Percentiles rank a stretch among this genome's conserved stretches.
These are phyloP conservation scores for Chaenocephalus aceratus DNA, from an alignment of 2,113 vertebrate genomes.

Conservation along the genomic window DNA sequence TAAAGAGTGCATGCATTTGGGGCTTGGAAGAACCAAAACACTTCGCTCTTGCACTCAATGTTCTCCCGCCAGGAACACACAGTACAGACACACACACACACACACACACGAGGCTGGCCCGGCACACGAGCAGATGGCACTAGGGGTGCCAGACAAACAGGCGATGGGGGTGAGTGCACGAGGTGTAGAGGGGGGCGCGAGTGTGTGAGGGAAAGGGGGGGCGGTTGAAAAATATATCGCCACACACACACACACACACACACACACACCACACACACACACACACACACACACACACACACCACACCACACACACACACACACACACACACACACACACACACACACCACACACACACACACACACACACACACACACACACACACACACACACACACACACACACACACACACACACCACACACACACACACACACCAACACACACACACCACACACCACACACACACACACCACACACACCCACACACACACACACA, in stretches of 20 bases:
- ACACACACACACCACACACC: too few relatives aligned
- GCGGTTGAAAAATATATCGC: slow-evolving; percentile 54
- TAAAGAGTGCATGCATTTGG: not conserved
- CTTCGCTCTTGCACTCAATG: slow-evolving; percentile 2
- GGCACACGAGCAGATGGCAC: slow-evolving; percentile 81
- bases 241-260: not conserved
- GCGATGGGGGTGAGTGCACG: slow-evolving; percentile 66
- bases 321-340: slow-evolving; percentile 30
- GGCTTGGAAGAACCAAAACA: slow-evolving; percentile 18
- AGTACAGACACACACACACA: slow-evolving; percentile 51
- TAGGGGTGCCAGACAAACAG: slow-evolving; percentile 79
- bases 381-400: slow-evolving; percentile 9
- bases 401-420: slow-evolving; percentile 8
- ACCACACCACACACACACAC: slow-evolving; percentile 50
- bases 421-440: slow-evolving; percentile 1
- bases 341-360: slow-evolving; percentile 50
- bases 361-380: slow-evolving; percentile 27
- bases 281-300: slow-evolving; percentile 24
- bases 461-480: not conserved
- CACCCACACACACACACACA: slow-evolving; percentile 53
- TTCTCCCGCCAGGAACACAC: slow-evolving; percentile 14
- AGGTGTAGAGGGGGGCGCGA: slow-evolving; percentile 31
- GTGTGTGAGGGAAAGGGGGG: slow-evolving; percentile 41
- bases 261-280: slow-evolving; percentile 46
- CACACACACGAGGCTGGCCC: slow-evolving; percentile 69